Conservation (phyloP, 2,888 invertebrate species). For the Xestobium rufovillosum region DNA sequence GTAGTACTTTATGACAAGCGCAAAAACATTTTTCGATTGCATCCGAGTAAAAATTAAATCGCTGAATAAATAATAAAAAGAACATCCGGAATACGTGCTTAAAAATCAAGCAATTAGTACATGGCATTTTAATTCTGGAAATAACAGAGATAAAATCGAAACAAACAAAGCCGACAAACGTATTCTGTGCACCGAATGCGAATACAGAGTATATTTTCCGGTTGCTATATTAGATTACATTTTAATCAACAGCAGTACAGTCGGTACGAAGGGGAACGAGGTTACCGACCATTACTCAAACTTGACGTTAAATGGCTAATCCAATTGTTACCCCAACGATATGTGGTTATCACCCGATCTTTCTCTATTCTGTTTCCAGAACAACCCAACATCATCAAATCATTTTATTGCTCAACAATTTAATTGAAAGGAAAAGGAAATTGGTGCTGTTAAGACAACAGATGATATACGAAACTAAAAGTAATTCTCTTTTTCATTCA, state of each 20-base stretch:
- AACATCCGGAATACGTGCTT: no score
- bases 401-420: not conserved
- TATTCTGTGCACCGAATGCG: slow-evolving; percentile 33
- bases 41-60: no score
- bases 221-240: slow-evolving; percentile 47
- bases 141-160: slow-evolving; percentile 4
- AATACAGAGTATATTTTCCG: slow-evolving; percentile 38
- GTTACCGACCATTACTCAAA: slow-evolving; percentile 46
- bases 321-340: slow-evolving; percentile 45
- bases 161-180: slow-evolving; percentile 29
- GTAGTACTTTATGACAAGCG: no score
- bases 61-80: no score
- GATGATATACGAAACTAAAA: no score
- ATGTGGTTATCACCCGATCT: slow-evolving; percentile 42
- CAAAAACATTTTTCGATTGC: no score
- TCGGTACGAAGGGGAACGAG: slow-evolving; percentile 32
- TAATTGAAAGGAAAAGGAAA: no score
- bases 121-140: not conserved
- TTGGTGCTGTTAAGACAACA: no score
- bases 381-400: not conserved
- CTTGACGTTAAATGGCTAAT: slow-evolving; percentile 46
- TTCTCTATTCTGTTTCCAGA: slow-evolving; percentile 22
- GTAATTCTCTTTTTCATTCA: no score
- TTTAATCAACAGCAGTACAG: slow-evolving; percentile 44
- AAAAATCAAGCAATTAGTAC: no score